Evolutionary conservation across 92 coral and sea anemone genomes (phyloP).

Genomic region (Chrysogorgia sp.): DNA sequence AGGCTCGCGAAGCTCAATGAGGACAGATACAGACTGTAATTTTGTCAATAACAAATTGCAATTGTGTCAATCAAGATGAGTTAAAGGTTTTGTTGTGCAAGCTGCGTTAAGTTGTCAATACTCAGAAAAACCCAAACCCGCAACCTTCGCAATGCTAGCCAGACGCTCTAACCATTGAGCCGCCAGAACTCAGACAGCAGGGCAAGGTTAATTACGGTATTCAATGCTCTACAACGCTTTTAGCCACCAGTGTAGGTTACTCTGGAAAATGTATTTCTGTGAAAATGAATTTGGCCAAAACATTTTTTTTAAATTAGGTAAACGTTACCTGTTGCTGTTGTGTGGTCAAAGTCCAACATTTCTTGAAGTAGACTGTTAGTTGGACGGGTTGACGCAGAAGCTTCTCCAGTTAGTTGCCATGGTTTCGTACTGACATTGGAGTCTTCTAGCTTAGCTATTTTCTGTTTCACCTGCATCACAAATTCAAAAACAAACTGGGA

Average conservation of each 20-base stretch:
- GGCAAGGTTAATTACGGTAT: too few relatives aligned
- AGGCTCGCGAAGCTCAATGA: too few relatives aligned
- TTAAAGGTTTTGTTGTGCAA: too few relatives aligned
- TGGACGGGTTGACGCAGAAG: conserved; percentile 75
- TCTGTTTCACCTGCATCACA: conserved; percentile 67
- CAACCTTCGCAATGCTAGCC: too few relatives aligned
- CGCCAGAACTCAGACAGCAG: too few relatives aligned
- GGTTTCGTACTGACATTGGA: conserved; percentile 82
- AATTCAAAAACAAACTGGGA: not conserved
- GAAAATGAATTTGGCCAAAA: not conserved
- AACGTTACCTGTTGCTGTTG: conserved; percentile 75
- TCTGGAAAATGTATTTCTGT: too few relatives aligned
- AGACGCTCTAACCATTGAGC: too few relatives aligned
- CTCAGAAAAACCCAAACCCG: too few relatives aligned
- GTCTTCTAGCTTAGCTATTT: conserved; percentile 82
- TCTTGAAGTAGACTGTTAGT: conserved; percentile 89
- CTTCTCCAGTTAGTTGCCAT: conserved; percentile 95
- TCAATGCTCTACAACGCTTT: too few relatives aligned
- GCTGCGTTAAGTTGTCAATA: too few relatives aligned
- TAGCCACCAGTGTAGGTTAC: too few relatives aligned
- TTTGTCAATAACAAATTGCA: not conserved
- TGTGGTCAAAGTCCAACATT: conserved; percentile 90
- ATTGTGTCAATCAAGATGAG: not conserved
- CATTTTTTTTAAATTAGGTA: not conserved
- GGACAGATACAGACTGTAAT: too few relatives aligned